Conservation (phyloP, 2,888 invertebrate species). For the Mythimna pallens region DNA sequence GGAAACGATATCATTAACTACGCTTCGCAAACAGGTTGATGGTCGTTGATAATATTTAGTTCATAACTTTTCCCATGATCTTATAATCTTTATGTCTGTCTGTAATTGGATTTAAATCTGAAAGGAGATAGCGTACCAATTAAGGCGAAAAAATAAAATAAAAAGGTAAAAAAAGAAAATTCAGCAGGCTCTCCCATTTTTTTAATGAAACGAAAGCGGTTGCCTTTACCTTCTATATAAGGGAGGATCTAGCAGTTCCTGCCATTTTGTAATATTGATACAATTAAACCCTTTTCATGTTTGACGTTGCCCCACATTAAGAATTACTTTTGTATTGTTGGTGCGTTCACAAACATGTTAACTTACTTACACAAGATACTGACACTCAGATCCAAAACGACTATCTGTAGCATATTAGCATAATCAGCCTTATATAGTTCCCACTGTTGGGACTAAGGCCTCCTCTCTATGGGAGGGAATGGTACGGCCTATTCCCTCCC, state of each 20-base stretch:
- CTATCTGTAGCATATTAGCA: too few relatives aligned
- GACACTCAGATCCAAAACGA: too few relatives aligned
- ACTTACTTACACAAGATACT: too few relatives aligned
- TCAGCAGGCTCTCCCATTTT: neutral
- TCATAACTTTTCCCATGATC: too few relatives aligned
- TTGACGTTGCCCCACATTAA: neutral
- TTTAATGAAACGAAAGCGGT: neutral
- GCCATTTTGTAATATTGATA: neutral
- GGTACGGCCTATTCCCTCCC: too few relatives aligned
- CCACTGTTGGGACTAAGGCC: too few relatives aligned
- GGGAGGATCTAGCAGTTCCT: neutral
- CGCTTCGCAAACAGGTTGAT: neutral
- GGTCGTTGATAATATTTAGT: neutral
- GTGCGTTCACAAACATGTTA: too few relatives aligned
- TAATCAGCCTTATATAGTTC: too few relatives aligned
- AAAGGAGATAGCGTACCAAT: neutral
- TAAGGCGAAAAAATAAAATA: too few relatives aligned
- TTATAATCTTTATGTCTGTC: neutral
- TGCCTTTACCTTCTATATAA: neutral
- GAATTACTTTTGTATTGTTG: too few relatives aligned
- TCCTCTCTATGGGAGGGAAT: too few relatives aligned
- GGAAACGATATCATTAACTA: neutral
- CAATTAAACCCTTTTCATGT: neutral
- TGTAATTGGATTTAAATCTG: neutral
- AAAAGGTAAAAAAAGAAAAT: neutral